phyloP scores from a whole-genome alignment of 2,113 vertebrate genomes.

The Anser brachyrhynchus region DNA sequence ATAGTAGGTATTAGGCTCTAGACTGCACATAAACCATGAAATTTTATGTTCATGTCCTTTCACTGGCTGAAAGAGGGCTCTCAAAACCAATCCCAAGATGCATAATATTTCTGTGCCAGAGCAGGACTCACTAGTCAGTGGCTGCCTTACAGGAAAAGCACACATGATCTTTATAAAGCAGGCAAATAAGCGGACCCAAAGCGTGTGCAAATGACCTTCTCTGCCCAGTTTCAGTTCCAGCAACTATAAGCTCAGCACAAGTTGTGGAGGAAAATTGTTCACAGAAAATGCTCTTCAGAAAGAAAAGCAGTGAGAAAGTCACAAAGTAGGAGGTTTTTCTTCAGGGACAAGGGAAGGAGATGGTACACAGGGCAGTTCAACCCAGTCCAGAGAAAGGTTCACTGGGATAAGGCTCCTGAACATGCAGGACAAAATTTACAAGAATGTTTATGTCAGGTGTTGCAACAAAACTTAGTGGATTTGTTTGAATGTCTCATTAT shows the following conservation, averaged over 20 bases:
- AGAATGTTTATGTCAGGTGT: not conserved
- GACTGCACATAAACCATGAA: not conserved
- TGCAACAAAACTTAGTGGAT: constrained; percentile 12
- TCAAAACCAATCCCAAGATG: not conserved
- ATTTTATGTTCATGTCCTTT: not conserved
- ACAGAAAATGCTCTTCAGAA: not conserved
- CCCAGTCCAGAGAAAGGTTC: not conserved
- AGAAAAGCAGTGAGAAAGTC: not conserved
- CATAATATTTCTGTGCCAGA: not conserved
- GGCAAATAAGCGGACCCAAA: not conserved
- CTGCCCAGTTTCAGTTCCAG: not conserved
- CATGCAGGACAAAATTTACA: not conserved
- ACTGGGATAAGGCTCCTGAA: not conserved
- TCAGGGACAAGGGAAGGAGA: not conserved
- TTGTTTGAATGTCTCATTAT: constrained; percentile 41
- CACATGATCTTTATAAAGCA: not conserved
- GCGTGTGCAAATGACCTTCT: not conserved
- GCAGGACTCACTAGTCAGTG: not conserved
- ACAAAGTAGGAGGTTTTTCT: not conserved
- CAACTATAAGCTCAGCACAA: not conserved
- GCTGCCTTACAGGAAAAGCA: not conserved
- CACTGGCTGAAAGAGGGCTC: not conserved
- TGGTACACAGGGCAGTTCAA: not conserved
- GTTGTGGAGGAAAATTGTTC: not conserved
- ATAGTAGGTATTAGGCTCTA: not conserved